Evolutionary conservation across 2,888 invertebrate genomes (phyloP), one percentile per base, ranked within the genome.

Genomic region (Dynastes tityus): DNA sequence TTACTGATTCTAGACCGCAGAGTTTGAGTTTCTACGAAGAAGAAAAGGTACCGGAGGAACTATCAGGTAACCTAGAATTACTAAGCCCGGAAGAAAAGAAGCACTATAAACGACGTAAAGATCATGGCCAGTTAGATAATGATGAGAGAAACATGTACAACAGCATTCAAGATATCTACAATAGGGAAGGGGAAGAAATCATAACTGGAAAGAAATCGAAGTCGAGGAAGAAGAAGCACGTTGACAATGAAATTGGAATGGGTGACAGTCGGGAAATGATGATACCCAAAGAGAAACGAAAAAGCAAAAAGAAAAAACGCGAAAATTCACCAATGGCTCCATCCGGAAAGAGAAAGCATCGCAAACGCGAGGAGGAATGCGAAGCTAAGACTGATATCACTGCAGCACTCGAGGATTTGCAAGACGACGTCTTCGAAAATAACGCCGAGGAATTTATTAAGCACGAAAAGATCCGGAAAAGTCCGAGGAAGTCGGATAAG

Each of bases 1-100:
- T 89, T 78, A 88, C 88, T 0, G 89, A 89, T 80, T 89, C 89
- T 9, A 83, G 89, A 22, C 89, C 89, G 4, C 89, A 89, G 83
- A 89, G 89, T 85, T 84, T 89, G 75, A 89, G 89, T 80, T 89
- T 89, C 80, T 89, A 89, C 79, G 89, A 89, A 80, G 89, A 89
- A 76, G 89, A 89, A 77, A 89, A 88, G 80, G 84, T 87, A 37
- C 89, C 89, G 2, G 89, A 89, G 80, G 89, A 89, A 82, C 82
- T 89, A 49, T 89, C 88, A 67, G 89, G 89, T 85, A 85, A 89
- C 79, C 82, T 89, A 77, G 89, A 89, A 80, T 82, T 89, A 51
- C 80, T 89, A 61, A 89, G 89, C 81, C 89, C 89, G 0, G 89
- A 89, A 82, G 89, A 89, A 83, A 83, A 87, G 55, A 87, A 87